Base-by-base conservation (phyloP, 2,888 invertebrate species). In the Himalopsyche anomala region DNA sequence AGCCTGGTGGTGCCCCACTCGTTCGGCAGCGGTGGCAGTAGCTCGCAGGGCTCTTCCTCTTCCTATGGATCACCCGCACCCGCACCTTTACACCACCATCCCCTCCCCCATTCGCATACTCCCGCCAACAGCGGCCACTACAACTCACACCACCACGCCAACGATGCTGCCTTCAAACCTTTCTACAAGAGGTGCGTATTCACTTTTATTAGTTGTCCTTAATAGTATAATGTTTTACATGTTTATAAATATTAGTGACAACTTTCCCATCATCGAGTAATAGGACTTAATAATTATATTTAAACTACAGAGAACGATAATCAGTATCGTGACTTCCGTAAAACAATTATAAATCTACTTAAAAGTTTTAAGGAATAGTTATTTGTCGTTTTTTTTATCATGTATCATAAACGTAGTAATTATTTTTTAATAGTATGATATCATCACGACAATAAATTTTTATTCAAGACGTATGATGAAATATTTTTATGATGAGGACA, bases 161-260 rank as follows among this genome's bases (percentile, higher is more conserved):
- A 91, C 88, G 89, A 92, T 89, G 95, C 96, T 84, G 96, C 97
- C 90, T 97, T 97, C 92, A 97, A 97, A 92, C 97, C 97, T 89
- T 97, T 97, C 92, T 97, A 97, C 92, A 98, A 97, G 94, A 97
- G 97, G 97, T 97, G 91, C 93, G 93, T 92, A 87, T 87, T 85
- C 15, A 28, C 28, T 28, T 28, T 28, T 28, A 1, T 0, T 28
- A 28, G 28, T 28, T 28, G 28, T 28, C 2, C 28, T 28, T 28
- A 28, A 28, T 2, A 28, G 28, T 28, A 28, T 28, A 28, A 1
- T 28, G 28, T 28, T 28, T 28, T 28, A 28, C 28, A 28, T 28
- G 28, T 28, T 28, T 28, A 28, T 28, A 40, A 40, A 45, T 45
- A 45, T 45, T 45, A 11, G 45, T 45, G 8, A 45, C 11, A 9